These are phyloP conservation scores for Aethes cnicana DNA, from an alignment of 2,888 invertebrate species.

Conservation along the genomic window DNA sequence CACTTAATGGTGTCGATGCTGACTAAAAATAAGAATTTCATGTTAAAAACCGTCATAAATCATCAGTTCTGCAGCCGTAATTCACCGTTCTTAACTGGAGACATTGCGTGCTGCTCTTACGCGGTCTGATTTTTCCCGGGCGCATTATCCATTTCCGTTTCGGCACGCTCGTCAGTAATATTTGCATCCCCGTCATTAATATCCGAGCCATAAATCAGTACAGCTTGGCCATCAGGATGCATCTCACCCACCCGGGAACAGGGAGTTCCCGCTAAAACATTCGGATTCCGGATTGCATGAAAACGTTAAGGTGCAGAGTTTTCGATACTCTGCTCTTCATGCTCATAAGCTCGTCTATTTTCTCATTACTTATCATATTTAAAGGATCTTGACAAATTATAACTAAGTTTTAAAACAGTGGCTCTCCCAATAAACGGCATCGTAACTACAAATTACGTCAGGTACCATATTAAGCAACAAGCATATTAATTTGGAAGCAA, in stretches of 20 bases:
- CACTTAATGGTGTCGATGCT: no score
- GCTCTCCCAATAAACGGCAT: conserved; percentile 5
- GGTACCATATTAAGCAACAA: conserved; percentile 20
- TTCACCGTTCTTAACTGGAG: background rate
- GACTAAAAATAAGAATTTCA: no score
- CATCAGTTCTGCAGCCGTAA: background rate
- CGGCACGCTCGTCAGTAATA: conserved; percentile 6
- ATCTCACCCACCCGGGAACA: conserved; percentile 10
- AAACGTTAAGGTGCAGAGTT: background rate
- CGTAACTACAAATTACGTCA: conserved; percentile 8
- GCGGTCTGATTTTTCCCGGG: conserved; percentile 1
- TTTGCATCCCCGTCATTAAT: conserved; percentile 24
- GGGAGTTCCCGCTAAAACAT: background rate
- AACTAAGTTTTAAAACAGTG: conserved; percentile 2
- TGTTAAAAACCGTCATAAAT: background rate
- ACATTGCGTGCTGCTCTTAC: conserved; percentile 1
- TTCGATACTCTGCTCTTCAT: background rate
- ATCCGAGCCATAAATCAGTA: conserved; percentile 26
- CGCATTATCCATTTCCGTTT: conserved; percentile 19
- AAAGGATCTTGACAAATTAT: background rate
- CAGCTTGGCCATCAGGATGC: conserved; percentile 23
- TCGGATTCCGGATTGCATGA: conserved; percentile 1
- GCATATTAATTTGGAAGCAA: conserved; percentile 13
- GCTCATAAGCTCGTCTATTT: no score
- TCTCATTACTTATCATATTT: no score